Base-by-base conservation (phyloP, 1,140 invertebrate species). In the Thalassaphorura encarpata region DNA sequence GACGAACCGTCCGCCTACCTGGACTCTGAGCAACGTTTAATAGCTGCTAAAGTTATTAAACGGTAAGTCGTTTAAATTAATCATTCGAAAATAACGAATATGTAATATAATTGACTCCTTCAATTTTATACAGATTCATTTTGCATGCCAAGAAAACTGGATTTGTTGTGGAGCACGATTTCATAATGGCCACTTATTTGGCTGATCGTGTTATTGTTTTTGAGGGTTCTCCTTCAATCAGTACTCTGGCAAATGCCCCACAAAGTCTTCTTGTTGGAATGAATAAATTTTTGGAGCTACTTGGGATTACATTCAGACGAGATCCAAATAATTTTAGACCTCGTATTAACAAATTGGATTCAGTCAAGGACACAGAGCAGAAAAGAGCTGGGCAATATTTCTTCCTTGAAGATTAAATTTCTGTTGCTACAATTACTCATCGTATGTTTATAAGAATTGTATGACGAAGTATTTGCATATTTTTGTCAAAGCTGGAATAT, bases 91-190 rank as follows among this genome's bases (percentile, higher is more conserved):
- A 39, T 47, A 53, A 18, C 26, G 28, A 21, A 47, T n/a, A n/a
- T n/a, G n/a, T n/a, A n/a, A n/a, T n/a, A n/a, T n/a, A n/a, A n/a
- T n/a, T n/a, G 21, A 58, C 52, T 47, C 47, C 18, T 64, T 61
- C 58, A 54, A 61, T 65, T 47, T 16, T 5, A 73, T 74, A 52
- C 68, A 96, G 94, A 64, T 99, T 97, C 70, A 97, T 99, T 72
- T 76, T 99, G 36, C 96, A 99, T 69, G 91, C 96, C 0, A 99
- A 99, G 76, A 96, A 97, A 71, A 99, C 96, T 26, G 97, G 94
- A 27, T 99, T 99, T 73, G 85, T 99, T 27, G 97, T 99, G 0
- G 97, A 99, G 80, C 97, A 99, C 82, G 97, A 99, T 80, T 99
- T 99, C 69, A 99, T 99, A 52, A 99, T 99, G 97, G 94, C 95